Evolutionary conservation across 2,797 vertebrate genomes (phyloP).

Genomic region (Smutsia temminckii): DNA sequence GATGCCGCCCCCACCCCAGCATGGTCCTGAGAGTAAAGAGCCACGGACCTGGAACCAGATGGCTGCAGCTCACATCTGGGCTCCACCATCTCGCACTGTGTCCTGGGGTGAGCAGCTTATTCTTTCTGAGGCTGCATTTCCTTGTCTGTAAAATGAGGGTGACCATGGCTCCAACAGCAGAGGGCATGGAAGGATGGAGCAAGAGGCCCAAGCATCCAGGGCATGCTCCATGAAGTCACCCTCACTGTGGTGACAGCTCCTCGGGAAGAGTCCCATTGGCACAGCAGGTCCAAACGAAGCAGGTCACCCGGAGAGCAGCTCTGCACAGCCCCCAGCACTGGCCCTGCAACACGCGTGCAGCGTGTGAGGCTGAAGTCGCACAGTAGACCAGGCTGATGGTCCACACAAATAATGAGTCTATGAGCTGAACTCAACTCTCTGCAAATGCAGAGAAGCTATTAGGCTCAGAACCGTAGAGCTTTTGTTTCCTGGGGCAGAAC

Average conservation of each 20-base stretch:
- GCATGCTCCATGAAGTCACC: rapidly evolving
- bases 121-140: neutral
- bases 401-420: rapidly evolving
- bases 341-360: neutral
- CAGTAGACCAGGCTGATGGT: neutral
- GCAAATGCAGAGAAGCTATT: rapidly evolving
- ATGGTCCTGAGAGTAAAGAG: rapidly evolving
- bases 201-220: rapidly evolving
- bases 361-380: rapidly evolving
- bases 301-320: rapidly evolving
- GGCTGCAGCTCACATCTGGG: rapidly evolving
- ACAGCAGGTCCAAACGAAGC: too few relatives aligned
- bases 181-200: neutral
- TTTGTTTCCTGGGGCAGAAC: neutral
- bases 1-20: neutral
- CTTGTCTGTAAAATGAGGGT: neutral
- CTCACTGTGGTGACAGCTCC: rapidly evolving
- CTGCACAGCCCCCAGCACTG: neutral
- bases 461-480: neutral
- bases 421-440: rapidly evolving
- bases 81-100: rapidly evolving
- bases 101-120: rapidly evolving
- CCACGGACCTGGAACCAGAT: rapidly evolving
- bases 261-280: neutral
- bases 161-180: rapidly evolving